phyloP scores from a whole-genome alignment of 2,797 vertebrate species.

The Heliangelus exortis region DNA sequence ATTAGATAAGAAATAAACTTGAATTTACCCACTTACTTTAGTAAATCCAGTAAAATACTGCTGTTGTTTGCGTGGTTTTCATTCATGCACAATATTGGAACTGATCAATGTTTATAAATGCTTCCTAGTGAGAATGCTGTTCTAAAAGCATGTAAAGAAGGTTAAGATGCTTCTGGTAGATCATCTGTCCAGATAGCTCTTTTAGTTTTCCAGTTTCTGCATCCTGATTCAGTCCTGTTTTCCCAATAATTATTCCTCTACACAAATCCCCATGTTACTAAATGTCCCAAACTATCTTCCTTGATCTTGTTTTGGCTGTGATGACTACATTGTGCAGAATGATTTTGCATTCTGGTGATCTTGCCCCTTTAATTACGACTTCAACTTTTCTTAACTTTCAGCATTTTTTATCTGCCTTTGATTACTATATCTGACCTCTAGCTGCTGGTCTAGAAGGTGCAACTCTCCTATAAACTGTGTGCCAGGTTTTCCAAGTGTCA shows the following conservation, averaged over 20 bases:
- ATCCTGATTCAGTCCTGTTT: background rate
- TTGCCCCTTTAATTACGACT: background rate
- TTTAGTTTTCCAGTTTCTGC: background rate
- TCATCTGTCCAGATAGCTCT: background rate
- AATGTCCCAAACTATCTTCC: background rate
- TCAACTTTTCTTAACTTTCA: background rate
- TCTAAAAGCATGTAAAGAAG: background rate
- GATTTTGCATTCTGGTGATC: background rate
- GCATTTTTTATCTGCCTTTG: background rate
- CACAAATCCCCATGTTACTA: background rate
- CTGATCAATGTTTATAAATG: background rate
- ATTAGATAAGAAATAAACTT: background rate
- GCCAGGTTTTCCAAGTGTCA: background rate
- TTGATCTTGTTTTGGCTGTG: background rate
- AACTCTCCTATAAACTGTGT: background rate
- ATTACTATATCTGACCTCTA: background rate
- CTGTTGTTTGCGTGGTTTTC: background rate
- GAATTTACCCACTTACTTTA: background rate
- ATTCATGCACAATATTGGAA: background rate
- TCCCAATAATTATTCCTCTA: background rate
- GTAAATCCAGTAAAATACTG: background rate
- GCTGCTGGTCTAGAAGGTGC: background rate
- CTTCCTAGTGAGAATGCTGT: background rate
- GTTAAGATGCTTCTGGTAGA: background rate
- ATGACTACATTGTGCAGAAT: background rate